These are phyloP conservation scores for Odontamblyopus rebecca DNA, from an alignment of 2,797 vertebrate species.

Conservation along the genomic window DNA sequence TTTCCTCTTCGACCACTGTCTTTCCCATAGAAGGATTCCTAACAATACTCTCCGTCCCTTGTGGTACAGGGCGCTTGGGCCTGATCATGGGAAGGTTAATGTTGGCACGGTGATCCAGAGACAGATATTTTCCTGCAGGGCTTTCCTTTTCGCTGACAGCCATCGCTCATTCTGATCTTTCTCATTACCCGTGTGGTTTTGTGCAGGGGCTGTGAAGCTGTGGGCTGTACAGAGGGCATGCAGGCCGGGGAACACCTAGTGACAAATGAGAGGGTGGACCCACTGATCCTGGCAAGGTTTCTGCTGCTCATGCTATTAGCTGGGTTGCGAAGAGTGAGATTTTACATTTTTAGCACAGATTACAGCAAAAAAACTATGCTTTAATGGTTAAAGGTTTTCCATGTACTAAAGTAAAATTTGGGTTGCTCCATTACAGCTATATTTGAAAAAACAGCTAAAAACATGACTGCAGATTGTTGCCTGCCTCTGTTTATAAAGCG, in stretches of 20 bases:
- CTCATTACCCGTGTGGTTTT: constrained; percentile 45
- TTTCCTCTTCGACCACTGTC: constrained; percentile 10
- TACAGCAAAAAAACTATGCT: no score
- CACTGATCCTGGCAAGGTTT: constrained; percentile 17
- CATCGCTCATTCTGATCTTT: constrained; percentile 63
- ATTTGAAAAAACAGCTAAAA: no score
- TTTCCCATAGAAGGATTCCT: constrained; percentile 44
- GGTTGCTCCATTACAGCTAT: no score
- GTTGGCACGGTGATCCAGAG: constrained; percentile 50
- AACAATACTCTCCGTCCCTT: constrained; percentile 49
- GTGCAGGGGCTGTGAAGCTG: constrained; percentile 46
- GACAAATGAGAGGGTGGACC: constrained; percentile 50
- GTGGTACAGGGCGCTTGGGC: constrained; percentile 35
- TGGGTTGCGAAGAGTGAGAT: constrained; percentile 29
- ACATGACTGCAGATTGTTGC: no score
- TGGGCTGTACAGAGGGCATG: constrained; percentile 35
- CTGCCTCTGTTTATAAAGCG: no score
- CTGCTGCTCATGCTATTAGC: constrained; percentile 10
- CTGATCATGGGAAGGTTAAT: constrained; percentile 62
- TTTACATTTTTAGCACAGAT: neutral
- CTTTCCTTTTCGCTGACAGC: constrained; percentile 55
- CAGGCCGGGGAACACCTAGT: constrained; percentile 34
- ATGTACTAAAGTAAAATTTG: no score
- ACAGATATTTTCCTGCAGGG: constrained; percentile 44
- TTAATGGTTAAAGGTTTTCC: no score